Conservation (phyloP, 1,140 invertebrate species). For the Whitmania pigra region DNA sequence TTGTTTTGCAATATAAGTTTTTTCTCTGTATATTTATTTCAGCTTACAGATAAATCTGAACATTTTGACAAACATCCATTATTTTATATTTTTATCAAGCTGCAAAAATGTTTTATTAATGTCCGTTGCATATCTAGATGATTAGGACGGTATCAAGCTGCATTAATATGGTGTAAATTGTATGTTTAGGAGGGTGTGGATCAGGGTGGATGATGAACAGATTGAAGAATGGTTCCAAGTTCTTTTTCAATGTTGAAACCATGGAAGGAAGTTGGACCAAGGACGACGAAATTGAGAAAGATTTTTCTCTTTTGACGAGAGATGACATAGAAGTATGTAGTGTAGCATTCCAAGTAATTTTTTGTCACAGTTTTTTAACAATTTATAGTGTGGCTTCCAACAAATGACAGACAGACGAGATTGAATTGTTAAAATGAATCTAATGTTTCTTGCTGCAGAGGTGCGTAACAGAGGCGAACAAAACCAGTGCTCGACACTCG, state of each 20-base stretch:
- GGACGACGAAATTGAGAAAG: constrained; percentile 34
- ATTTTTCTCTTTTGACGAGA: constrained; percentile 36
- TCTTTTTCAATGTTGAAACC: constrained; percentile 37
- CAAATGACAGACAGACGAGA: background rate
- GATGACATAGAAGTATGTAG: constrained; percentile 39
- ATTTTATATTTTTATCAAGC: no score
- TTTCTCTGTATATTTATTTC: no score
- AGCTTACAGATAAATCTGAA: no score
- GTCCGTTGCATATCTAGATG: no score
- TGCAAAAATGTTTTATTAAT: no score
- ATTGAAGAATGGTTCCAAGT: constrained; percentile 35
- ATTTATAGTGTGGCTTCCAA: background rate
- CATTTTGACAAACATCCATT: no score
- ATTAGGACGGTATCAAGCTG: no score
- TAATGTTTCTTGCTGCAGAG: constrained; percentile 25
- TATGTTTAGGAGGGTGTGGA: constrained; percentile 31
- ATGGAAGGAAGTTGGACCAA: constrained; percentile 33
- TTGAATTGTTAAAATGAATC: background rate
- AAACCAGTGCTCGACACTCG: constrained; percentile 35
- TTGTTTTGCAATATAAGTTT: no score
- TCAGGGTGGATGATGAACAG: constrained; percentile 43
- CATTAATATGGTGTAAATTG: no score
- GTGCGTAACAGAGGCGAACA: constrained; percentile 37
- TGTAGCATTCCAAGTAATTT: no score
- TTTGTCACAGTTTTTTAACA: background rate